Base-by-base conservation (phyloP, 2,113 vertebrate species). In the Scytalopus superciliaris region DNA sequence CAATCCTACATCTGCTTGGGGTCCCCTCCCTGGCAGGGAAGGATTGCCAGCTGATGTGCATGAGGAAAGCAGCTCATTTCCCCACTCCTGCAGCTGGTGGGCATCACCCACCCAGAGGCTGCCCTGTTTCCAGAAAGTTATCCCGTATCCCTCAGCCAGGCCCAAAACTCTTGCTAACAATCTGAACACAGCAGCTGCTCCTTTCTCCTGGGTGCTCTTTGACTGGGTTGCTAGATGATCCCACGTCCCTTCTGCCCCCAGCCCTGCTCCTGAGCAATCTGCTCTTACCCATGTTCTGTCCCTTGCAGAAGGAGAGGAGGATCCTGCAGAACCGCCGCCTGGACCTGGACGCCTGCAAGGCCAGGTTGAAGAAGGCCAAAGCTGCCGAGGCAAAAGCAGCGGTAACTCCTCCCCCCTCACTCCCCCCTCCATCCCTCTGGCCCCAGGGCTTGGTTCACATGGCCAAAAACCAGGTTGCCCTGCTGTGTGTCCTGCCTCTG, bases 261-360 rank as follows among this genome's bases (percentile, higher is more conserved):
- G 1, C 10, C 25, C 27, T 87, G 39, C 30, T 53, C 25, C 35
- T 63, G 9, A 50, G 27, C 53, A 44, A 2, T 16, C n/a, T 79
- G 49, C 52, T 85, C 42, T 84, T 39, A 44, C 14, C 82, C 10
- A 1, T 18, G 17, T 33, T 18, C 14, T 80, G 6, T 39, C 59
- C 83, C 45, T 80, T 86, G 1, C 97, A 99, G 99, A 99, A 99
- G 96, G 99, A 99, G 96, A 91, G 98, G 67, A 98, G 99, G 56
- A 98, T 99, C 66, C 98, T 99, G 75, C 98, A 99, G 97, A 99
- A 99, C 95, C 98, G 99, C 3, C 98, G 99, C 9, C 98, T 99
- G 75, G 99, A 99, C 73, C 97, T 99, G 57, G 99, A 99, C 9
- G 99, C 99, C 95, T 99, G 98, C 98, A 99, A 99, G 96, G 99